Base-by-base conservation (phyloP, 92 coral and sea anemone genomes). In the Parazoanthus swiftii region DNA sequence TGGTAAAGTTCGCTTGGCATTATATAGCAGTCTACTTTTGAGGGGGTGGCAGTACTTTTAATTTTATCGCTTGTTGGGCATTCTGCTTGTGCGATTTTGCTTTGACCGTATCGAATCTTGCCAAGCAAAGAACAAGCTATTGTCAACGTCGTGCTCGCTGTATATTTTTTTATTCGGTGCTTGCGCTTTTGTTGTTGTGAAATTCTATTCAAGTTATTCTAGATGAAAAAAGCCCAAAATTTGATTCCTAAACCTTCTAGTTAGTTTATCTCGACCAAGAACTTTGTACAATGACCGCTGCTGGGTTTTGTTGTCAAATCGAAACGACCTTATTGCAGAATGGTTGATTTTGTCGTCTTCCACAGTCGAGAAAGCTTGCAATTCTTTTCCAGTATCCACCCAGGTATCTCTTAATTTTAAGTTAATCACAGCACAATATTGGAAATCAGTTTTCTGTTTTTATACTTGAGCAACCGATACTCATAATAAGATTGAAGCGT, bases 301-400 rank as follows among this genome's bases (percentile, higher is more conserved):
- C 44, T 63, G 70, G 83, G 51, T 79, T 90, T 90, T 90, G 72
- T 75, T 90, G 88, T 90, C 92, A 90, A 90, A 74, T 76, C 58
- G 90, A 90, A 87, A 77, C 65, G 68, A 72, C 84, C 88, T 86
- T 74, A 81, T 76, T 90, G 87, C 87, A 84, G 63, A 73, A 44
- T 70, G 79, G 43, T 36, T 51, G 79, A 26, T 44, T 82, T 8
- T 42, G 77, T 68, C 20, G 42, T 67, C 4, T 58, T 26, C 67
- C 13, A 23, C 75, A 66, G 23, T 82, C 38, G 14, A 21, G 15
- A 43, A 83, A n/a, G 77, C 38, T 14, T 11, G 44, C 44, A 70
- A 1, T 71, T 83, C 76, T 71, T 37, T 71, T 43, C 63, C 26
- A 70, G 33, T 68, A 54, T 43, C 39, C 36, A 39, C 21, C 42